These are phyloP conservation scores for Anodontia alba DNA, from an alignment of 2,888 invertebrate species.

Conservation along the genomic window DNA sequence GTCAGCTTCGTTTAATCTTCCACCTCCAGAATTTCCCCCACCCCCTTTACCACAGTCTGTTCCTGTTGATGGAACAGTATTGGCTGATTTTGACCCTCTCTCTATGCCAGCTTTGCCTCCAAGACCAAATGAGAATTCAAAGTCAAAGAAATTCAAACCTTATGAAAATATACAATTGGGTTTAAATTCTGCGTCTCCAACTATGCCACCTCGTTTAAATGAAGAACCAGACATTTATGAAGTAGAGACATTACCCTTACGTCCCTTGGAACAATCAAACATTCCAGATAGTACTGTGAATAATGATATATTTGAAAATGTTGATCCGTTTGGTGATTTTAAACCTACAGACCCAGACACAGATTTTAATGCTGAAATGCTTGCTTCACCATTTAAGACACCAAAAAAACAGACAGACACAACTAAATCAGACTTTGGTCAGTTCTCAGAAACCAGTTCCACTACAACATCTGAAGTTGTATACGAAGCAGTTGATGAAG, in stretches of 20 bases:
- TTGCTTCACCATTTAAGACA: slow-evolving; percentile 24
- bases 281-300: background rate
- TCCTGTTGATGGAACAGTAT: slow-evolving; percentile 20
- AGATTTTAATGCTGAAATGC: slow-evolving; percentile 19
- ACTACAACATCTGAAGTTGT: background rate
- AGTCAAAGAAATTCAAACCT: slow-evolving; percentile 21
- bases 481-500: slow-evolving; percentile 16
- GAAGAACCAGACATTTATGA: slow-evolving; percentile 46
- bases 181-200: slow-evolving; percentile 27
- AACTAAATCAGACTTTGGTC: background rate
- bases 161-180: slow-evolving; percentile 44
- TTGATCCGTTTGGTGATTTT: slow-evolving; percentile 55
- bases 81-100: slow-evolving; percentile 58
- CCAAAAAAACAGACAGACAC: background rate
- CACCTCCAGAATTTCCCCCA: slow-evolving; percentile 61
- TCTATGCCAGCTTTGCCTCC: slow-evolving; percentile 50
- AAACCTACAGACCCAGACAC: slow-evolving; percentile 39
- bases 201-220: slow-evolving; percentile 43
- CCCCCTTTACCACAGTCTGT: slow-evolving; percentile 54
- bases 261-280: background rate
- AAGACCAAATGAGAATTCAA: slow-evolving; percentile 37
- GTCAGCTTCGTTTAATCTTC: slow-evolving; percentile 54
- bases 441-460: background rate
- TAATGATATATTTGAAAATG: slow-evolving; percentile 46
- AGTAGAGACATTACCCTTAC: background rate